A percentile compares a stretch with the other conserved stretches of the same genome.
These are phyloP conservation scores for Zoanthus sansibaricus DNA, from an alignment of 92 coral and sea anemone genomes.

Conservation along the genomic window DNA sequence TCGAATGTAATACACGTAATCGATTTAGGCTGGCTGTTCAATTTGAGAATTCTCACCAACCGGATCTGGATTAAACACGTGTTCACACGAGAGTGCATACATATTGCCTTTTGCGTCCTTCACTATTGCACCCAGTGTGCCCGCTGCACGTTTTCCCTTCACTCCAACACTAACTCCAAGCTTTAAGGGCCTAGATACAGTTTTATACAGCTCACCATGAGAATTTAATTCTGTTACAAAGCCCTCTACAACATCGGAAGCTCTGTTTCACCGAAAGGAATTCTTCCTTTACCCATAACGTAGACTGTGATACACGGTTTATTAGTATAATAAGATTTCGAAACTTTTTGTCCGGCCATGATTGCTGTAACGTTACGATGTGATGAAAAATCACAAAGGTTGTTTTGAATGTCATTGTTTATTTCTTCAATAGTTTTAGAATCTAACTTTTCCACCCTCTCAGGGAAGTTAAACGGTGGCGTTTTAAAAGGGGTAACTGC, in stretches of 20 bases:
- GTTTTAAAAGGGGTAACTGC: not conserved
- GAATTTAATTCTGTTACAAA: not conserved
- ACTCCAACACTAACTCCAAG: conserved; percentile 17
- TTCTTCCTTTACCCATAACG: not conserved
- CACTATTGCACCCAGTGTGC: not conserved
- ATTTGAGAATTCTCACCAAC: not conserved
- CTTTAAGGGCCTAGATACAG: not conserved
- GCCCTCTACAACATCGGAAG: not conserved
- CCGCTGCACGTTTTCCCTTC: not conserved
- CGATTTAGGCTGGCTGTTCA: not conserved
- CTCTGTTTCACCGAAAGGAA: not conserved
- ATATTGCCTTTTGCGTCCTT: not conserved
- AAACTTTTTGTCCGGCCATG: not conserved
- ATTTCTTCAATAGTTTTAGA: too few relatives aligned
- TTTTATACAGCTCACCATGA: not conserved
- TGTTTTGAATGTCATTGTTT: too few relatives aligned
- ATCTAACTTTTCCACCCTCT: not conserved
- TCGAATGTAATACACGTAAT: not conserved
- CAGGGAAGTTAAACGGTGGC: not conserved
- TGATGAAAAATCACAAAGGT: too few relatives aligned
- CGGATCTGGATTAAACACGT: not conserved
- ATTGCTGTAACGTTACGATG: not conserved
- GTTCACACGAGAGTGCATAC: not conserved
- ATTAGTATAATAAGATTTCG: not conserved
- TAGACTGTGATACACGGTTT: not conserved